Evolutionary conservation across 2,888 invertebrate species (phyloP).

Genomic region (Hypercompe scribonia): DNA sequence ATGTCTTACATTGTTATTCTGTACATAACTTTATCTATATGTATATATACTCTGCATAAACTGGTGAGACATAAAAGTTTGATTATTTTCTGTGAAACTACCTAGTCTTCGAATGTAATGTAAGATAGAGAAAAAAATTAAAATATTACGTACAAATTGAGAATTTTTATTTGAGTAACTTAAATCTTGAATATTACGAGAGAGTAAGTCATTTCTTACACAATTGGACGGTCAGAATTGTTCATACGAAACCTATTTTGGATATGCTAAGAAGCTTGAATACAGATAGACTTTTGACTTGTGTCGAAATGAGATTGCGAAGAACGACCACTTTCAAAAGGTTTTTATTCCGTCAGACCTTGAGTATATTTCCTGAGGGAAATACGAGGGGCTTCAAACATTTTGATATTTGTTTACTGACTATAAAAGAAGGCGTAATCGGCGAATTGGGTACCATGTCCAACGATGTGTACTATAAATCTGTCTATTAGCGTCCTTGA

Average conservation of each 20-base stretch:
- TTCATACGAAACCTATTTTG: not conserved
- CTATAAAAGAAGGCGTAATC: constrained; percentile 24
- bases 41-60: too few species aligned
- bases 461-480: not conserved
- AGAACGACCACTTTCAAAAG: constrained; percentile 38
- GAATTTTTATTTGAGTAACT: not conserved
- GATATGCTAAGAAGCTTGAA: constrained; percentile 18
- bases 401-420: constrained; percentile 49
- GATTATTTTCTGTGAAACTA: too few species aligned
- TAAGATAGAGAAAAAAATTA: not conserved
- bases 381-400: constrained; percentile 41
- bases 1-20: not conserved
- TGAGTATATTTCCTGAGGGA: constrained; percentile 40
- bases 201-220: not conserved
- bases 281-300: constrained; percentile 19
- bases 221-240: not conserved
- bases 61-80: too few species aligned
- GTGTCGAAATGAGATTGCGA: constrained; percentile 39
- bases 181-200: not conserved
- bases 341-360: constrained; percentile 35
- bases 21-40: not conserved
- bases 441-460: not conserved
- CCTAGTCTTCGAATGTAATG: too few species aligned
- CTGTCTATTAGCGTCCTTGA: not conserved
- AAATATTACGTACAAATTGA: not conserved